A percentile compares a stretch with the other conserved stretches of the same genome.
Conservation (phyloP, 2,113 vertebrate genomes). For the Excalfactoria chinensis region DNA sequence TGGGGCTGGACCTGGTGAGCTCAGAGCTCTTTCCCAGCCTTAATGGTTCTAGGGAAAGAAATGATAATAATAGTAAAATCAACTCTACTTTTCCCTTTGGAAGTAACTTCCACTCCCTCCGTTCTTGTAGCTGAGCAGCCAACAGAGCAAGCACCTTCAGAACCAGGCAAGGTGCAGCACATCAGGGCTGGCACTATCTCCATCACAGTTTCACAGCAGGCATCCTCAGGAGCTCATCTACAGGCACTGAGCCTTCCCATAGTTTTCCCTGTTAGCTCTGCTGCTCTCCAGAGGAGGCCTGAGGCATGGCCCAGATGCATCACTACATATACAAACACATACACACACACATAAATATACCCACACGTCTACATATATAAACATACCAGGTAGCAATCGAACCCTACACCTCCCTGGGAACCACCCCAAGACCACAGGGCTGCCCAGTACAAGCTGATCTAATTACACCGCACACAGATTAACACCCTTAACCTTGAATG, state of each 20-base stretch:
- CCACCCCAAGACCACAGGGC: neutral
- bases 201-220: neutral
- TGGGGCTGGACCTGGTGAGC: too few species aligned
- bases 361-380: neutral
- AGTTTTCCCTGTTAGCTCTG: neutral
- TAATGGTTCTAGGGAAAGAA: neutral
- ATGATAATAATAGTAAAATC: too few species aligned
- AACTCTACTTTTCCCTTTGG: neutral
- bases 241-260: rapidly evolving
- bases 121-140: neutral
- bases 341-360: neutral
- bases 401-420: neutral
- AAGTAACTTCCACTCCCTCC: neutral
- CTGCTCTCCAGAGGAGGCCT: neutral
- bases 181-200: neutral
- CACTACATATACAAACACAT: neutral
- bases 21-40: too few species aligned
- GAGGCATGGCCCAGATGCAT: neutral
- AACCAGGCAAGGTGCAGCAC: neutral
- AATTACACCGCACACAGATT: neutral
- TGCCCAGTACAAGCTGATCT: neutral
- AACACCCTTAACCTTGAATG: neutral
- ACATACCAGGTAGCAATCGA: neutral
- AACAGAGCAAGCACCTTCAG: too few species aligned
- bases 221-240: rapidly evolving